phyloP scores from a whole-genome alignment of 2,797 vertebrate genomes.

The Enteromius thamalakanensis region DNA sequence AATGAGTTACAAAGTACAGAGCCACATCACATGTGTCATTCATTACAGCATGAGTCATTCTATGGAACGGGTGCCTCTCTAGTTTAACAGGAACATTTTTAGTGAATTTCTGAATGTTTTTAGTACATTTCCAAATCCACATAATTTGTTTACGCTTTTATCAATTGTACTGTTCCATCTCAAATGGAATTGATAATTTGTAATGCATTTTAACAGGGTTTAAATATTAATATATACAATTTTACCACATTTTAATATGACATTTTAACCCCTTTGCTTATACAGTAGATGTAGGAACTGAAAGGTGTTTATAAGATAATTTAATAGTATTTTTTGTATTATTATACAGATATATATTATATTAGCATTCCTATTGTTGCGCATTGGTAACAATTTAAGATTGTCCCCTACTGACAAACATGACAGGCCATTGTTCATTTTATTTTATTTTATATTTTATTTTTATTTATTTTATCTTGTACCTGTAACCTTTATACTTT shows the following conservation, averaged over 20 bases:
- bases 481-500: too few relatives aligned
- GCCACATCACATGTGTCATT: conserved; percentile 38
- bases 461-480: not conserved
- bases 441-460: not conserved
- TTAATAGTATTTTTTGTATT: not conserved
- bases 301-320: not conserved
- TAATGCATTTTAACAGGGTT: not conserved
- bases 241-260: not conserved
- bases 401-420: not conserved
- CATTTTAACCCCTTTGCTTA: not conserved
- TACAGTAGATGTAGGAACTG: not conserved
- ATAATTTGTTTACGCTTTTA: not conserved
- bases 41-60: conserved; percentile 32
- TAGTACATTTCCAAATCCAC: not conserved
- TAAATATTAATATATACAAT: not conserved
- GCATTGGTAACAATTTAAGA: not conserved
- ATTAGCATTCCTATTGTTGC: not conserved
- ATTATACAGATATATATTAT: not conserved
- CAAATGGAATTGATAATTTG: not conserved
- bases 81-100: not conserved
- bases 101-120: not conserved
- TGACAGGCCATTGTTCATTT: not conserved
- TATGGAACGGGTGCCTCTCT: not conserved
- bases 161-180: not conserved
- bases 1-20: not conserved